Base-by-base conservation (phyloP, 2,797 vertebrate genomes). In the Tinamus major region DNA sequence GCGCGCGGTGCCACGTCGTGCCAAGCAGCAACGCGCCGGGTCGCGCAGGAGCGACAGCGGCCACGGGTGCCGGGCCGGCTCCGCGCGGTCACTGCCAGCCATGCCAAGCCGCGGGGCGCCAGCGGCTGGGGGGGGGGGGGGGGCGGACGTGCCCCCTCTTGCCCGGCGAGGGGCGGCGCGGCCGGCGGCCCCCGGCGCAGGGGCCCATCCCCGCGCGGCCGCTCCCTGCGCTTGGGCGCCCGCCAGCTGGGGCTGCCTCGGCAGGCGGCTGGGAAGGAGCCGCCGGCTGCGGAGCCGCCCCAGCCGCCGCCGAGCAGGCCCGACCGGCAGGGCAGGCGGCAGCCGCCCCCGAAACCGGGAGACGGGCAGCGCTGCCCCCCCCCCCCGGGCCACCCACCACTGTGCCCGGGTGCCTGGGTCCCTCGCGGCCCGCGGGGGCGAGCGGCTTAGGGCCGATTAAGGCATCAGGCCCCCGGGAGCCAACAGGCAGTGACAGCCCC, bases 301-400 rank as follows among this genome's bases (percentile, higher is more conserved):
- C 97, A 96, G 97, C 97, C 95, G 96, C 96, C 96, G 97, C 96
- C 82, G 85, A 97, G 97, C 97, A 97, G 96, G 97, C 96, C 97
- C 74, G 92, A 98, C 97, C 97, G 96, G 97, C 97, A 95, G 44
- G 94, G 96, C 97, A 94, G 94, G 97, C 94, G 14, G 91, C 85
- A 91, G 91, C 87, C 92, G 84, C 93, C 93, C 92, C 90, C 89
- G 94, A 91, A 92, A 93, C 93, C 51, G 81, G 92, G 82, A 95
- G 78, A 56, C 29, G 84, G 91, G 95, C 93, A 80, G 89, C 19
- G 88, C 88, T 44, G 42, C 46, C 46, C 46, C 3, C 3, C 58
- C 87, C 80, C 17, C 5, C 49, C 67, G 5, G 12, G 13, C 67
- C 27, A 26, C 19, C 17, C 64, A 15, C 44, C 64, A 29, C 33